Conservation (phyloP, 2,113 vertebrate species). For the Dromaius novaehollandiae region DNA sequence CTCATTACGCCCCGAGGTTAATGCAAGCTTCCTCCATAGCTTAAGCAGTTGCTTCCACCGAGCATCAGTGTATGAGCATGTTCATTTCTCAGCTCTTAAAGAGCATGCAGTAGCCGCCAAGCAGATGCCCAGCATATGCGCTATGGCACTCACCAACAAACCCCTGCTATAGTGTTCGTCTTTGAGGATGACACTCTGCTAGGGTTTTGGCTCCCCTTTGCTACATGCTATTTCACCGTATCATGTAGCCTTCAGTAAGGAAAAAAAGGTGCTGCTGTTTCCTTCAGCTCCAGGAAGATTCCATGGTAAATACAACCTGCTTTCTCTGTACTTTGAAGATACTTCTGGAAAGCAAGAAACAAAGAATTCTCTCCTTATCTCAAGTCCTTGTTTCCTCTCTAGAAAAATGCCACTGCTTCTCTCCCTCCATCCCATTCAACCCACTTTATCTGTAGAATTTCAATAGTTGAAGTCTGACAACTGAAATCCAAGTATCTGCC, state of each 20-base stretch:
- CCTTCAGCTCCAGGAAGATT: neutral
- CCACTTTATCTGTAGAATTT: neutral
- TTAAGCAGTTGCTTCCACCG: neutral
- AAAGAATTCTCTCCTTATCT: neutral
- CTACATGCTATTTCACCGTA: rapidly evolving
- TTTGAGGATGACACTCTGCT: neutral
- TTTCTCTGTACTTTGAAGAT: neutral
- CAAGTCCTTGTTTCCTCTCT: neutral
- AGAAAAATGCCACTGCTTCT: neutral
- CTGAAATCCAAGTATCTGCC: neutral
- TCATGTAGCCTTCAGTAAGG: neutral
- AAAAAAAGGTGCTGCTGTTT: neutral
- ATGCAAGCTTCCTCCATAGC: neutral
- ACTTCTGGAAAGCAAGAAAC: neutral
- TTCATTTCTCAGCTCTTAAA: neutral
- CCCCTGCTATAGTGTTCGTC: neutral
- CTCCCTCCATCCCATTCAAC: neutral
- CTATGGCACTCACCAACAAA: rapidly evolving
- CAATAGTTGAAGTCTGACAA: neutral
- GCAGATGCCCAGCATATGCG: rapidly evolving
- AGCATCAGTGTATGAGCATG: rapidly evolving
- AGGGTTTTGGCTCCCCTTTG: neutral
- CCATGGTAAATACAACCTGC: neutral
- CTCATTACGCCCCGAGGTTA: neutral
- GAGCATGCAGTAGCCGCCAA: neutral